Evolutionary conservation across 1,140 invertebrate genomes (phyloP).

Genomic region (Brachionus angularis): DNA sequence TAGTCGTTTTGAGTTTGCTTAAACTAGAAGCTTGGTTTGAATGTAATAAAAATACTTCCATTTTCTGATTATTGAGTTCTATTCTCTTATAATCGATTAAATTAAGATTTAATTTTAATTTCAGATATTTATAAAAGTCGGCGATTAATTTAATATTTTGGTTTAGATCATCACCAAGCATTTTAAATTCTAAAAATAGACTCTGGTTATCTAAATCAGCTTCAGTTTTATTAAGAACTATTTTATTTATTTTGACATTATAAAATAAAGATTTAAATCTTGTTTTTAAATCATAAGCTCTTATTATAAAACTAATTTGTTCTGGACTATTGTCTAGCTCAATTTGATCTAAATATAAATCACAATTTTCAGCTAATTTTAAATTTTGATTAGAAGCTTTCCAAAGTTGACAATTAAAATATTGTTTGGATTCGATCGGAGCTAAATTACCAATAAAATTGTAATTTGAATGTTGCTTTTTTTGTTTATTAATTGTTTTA

Average conservation of each 20-base stretch:
- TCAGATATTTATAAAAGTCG: slow-evolving; percentile 7
- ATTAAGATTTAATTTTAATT: neutral
- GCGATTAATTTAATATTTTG: neutral
- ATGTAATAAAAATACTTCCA: too few species aligned
- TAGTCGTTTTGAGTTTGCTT: too few species aligned
- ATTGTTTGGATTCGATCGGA: neutral
- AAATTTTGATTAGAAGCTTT: neutral
- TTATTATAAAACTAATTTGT: neutral
- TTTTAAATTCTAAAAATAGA: too few species aligned
- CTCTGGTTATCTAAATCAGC: too few species aligned
- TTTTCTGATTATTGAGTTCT: neutral
- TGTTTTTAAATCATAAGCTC: neutral
- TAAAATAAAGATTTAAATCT: neutral
- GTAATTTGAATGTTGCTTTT: neutral
- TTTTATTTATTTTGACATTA: neutral
- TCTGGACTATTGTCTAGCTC: neutral
- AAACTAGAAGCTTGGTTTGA: too few species aligned
- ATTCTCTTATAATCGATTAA: neutral
- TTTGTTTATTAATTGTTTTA: too few species aligned
- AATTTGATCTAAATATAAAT: neutral
- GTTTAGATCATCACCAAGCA: neutral
- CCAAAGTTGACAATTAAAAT: neutral
- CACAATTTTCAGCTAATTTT: neutral
- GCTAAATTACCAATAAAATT: neutral
- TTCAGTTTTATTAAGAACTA: too few species aligned